phyloP scores from a whole-genome alignment of 2,888 invertebrate species.

The Euclidia mi region DNA sequence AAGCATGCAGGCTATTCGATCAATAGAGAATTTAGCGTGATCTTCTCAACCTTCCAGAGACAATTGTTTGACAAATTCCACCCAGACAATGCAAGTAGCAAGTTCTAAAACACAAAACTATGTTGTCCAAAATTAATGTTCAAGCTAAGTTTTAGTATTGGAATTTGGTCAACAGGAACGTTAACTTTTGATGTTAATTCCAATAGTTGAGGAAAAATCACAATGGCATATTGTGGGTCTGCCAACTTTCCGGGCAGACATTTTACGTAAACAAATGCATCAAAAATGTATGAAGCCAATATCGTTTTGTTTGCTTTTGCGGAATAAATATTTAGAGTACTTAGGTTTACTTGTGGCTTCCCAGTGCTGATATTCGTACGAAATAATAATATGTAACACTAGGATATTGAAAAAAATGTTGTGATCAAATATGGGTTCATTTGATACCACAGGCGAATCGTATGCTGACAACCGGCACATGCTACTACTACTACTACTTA shows the following conservation, averaged over 20 bases:
- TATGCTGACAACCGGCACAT: too few relatives aligned
- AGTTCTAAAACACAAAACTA: constrained; percentile 37
- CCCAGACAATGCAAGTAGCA: constrained; percentile 28
- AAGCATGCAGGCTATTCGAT: neutral
- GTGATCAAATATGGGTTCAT: too few relatives aligned
- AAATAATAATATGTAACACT: too few relatives aligned
- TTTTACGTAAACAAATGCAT: neutral
- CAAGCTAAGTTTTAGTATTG: constrained; percentile 20
- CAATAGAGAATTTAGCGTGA: constrained; percentile 12
- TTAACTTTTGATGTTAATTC: constrained; percentile 14
- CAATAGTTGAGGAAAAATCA: constrained; percentile 13
- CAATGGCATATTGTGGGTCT: neutral
- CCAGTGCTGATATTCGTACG: too few relatives aligned
- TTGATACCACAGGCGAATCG: too few relatives aligned
- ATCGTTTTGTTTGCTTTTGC: too few relatives aligned
- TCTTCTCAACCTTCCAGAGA: constrained; percentile 13
- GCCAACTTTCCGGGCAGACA: neutral
- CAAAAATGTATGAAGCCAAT: neutral
- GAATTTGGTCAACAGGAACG: constrained; percentile 21
- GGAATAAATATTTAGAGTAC: too few relatives aligned
- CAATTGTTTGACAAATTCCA: constrained; percentile 37
- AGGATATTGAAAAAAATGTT: too few relatives aligned
- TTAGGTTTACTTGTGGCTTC: too few relatives aligned
- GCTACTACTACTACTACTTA: too few relatives aligned
- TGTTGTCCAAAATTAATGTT: constrained; percentile 31